Conservation (phyloP, 2,797 vertebrate genomes). For the Lepidocolaptes lacrymiger region DNA sequence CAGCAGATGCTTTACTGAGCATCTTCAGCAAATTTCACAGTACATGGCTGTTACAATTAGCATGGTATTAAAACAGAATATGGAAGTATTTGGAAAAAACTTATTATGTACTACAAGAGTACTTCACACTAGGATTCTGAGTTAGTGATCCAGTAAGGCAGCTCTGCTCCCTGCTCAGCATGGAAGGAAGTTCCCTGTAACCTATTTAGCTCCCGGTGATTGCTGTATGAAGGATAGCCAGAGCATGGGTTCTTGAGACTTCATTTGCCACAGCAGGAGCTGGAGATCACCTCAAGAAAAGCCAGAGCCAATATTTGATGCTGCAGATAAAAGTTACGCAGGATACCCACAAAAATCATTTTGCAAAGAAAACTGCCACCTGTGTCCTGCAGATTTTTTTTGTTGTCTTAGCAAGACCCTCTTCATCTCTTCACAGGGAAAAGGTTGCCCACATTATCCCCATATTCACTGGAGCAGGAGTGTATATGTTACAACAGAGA, state of each 20-base stretch:
- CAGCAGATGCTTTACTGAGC: background rate
- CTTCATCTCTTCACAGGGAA: background rate
- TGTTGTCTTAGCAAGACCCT: background rate
- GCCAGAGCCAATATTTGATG: background rate
- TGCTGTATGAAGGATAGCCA: background rate
- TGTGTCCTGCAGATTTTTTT: background rate
- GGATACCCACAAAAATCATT: background rate
- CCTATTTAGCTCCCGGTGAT: background rate
- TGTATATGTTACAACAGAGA: background rate
- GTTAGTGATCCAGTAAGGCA: background rate
- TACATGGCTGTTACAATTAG: background rate
- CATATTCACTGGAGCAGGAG: background rate
- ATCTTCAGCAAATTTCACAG: background rate
- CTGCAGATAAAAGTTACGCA: background rate
- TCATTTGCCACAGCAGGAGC: background rate
- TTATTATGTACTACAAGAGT: background rate
- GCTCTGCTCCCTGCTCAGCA: background rate
- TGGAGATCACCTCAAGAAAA: background rate
- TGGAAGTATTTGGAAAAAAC: background rate
- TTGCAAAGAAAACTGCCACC: background rate
- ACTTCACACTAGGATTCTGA: background rate
- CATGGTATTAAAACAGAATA: background rate
- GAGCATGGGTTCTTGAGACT: background rate
- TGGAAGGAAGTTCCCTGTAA: background rate
- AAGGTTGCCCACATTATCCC: background rate